Conservation (phyloP, 1,140 invertebrate species). For the Wiebesia pumilae region DNA sequence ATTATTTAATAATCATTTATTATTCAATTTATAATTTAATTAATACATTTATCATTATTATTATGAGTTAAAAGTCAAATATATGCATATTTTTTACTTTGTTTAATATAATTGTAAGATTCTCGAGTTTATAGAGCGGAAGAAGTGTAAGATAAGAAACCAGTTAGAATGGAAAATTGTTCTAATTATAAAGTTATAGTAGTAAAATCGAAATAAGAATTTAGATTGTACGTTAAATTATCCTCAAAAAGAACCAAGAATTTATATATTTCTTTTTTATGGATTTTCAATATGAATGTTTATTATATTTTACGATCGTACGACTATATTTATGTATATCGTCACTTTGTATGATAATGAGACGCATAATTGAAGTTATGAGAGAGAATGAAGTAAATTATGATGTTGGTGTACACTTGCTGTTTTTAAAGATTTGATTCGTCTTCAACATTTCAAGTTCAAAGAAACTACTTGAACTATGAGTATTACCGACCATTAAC, state of each 20-base stretch:
- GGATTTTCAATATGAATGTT: background rate
- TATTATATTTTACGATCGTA: background rate
- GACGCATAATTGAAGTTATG: slow-evolving; percentile 12
- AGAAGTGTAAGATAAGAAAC: background rate
- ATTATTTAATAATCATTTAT: too few relatives aligned
- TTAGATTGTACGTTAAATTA: background rate
- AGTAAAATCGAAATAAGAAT: background rate
- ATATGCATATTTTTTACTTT: too few relatives aligned
- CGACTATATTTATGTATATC: background rate
- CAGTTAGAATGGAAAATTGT: background rate
- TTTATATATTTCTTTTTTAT: background rate
- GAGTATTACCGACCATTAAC: slow-evolving; percentile 33
- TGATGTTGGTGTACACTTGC: slow-evolving; percentile 1
- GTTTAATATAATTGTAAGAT: background rate
- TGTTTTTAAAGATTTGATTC: background rate
- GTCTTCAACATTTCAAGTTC: background rate
- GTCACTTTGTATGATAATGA: background rate
- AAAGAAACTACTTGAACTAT: slow-evolving; percentile 28
- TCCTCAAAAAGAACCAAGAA: background rate
- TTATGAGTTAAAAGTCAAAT: too few relatives aligned
- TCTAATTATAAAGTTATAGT: background rate
- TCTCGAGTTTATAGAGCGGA: background rate
- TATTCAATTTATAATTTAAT: too few relatives aligned
- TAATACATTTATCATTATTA: too few relatives aligned
- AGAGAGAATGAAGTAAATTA: slow-evolving; percentile 23